phyloP scores from a whole-genome alignment of 2,888 invertebrate species.

The Plagiodera versicolora region DNA sequence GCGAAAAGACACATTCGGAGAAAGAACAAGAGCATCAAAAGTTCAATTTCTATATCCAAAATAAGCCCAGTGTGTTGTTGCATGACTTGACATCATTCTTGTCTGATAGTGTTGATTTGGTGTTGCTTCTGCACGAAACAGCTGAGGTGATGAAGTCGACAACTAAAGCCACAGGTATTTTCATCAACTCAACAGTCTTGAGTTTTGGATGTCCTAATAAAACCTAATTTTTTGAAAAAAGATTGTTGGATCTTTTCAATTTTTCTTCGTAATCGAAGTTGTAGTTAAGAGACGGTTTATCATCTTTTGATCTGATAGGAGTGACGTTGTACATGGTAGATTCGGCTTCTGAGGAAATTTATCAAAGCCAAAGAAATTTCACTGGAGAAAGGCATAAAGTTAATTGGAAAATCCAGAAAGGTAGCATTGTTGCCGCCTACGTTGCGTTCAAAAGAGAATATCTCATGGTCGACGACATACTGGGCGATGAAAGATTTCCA shows the following conservation, averaged over 20 bases:
- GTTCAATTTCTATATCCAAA: slow-evolving; percentile 50
- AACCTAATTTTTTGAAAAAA: no score
- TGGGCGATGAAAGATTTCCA: slow-evolving; percentile 61
- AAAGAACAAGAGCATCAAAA: slow-evolving; percentile 41
- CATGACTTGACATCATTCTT: slow-evolving; percentile 54
- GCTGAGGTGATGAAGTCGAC: slow-evolving; percentile 60
- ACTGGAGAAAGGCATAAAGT: slow-evolving; percentile 58
- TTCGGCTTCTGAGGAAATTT: slow-evolving; percentile 58
- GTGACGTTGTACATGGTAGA: slow-evolving; percentile 63
- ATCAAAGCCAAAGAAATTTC: slow-evolving; percentile 58
- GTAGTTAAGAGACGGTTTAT: no score
- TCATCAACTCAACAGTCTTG: no score
- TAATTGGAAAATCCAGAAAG: slow-evolving; percentile 61
- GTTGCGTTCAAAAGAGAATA: slow-evolving; percentile 61
- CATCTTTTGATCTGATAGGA: slow-evolving; percentile 48
- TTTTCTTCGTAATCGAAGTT: no score
- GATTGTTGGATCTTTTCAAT: no score
- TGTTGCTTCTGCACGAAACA: slow-evolving; percentile 61
- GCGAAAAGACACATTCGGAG: slow-evolving; percentile 35
- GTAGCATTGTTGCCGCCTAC: slow-evolving; percentile 61
- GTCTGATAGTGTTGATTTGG: slow-evolving; percentile 61
- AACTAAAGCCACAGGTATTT: slow-evolving; percentile 56
- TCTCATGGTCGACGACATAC: slow-evolving; percentile 60
- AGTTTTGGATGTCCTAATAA: no score
- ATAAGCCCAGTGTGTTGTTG: slow-evolving; percentile 50